Percentiles rank a stretch among this genome's conserved stretches.
Conservation (phyloP, 2,113 vertebrate genomes). For the Pelusios castaneus region DNA sequence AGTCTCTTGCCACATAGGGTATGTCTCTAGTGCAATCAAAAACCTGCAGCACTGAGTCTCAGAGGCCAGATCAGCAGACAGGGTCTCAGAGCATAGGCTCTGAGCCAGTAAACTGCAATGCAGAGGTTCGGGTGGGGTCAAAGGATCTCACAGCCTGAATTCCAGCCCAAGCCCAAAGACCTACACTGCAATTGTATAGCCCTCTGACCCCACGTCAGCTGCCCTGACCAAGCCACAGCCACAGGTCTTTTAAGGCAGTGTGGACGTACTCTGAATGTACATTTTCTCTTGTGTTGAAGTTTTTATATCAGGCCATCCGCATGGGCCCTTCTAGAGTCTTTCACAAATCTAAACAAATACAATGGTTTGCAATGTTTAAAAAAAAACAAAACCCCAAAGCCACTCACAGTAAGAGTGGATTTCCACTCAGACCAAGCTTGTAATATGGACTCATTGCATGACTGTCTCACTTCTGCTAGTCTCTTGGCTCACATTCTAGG, state of each 20-base stretch:
- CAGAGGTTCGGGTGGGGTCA: neutral
- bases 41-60: neutral
- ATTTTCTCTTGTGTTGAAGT: neutral
- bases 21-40: neutral
- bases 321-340: neutral
- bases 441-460: accelerated
- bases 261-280: neutral
- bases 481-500: neutral
- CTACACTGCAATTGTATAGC: neutral
- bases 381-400: neutral
- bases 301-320: neutral
- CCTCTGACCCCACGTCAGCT: neutral
- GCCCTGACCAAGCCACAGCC: neutral
- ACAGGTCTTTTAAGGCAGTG: neutral
- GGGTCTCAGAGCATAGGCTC: neutral
- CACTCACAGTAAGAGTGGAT: neutral
- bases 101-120: neutral
- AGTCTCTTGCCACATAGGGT: neutral
- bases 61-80: neutral
- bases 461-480: neutral
- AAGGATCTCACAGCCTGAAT: neutral
- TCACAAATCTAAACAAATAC: neutral
- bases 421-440: neutral
- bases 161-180: neutral
- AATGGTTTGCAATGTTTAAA: neutral